Evolutionary conservation across 1,140 invertebrate species (phyloP), one percentile per base, ranked within the genome.

Genomic region (Macrotrachela quadricornifera): DNA sequence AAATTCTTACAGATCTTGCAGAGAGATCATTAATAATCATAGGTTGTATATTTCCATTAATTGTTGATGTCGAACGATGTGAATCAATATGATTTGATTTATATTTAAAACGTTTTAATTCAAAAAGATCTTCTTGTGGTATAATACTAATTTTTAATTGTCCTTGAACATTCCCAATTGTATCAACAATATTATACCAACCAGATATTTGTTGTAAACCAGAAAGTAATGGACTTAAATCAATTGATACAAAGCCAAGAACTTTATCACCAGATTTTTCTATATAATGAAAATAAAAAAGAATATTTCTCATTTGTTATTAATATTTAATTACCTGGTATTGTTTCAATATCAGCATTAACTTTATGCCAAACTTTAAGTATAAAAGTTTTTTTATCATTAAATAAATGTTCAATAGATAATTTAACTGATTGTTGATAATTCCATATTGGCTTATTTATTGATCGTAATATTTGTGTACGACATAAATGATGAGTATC

Each of bases 111-210:
- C 21, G 21, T 44, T 44, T 44, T n/a, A 44, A 17, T 15, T 2
- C 2, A n/a, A 44, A 15, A 15, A 53, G 37, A 53, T 48, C 38
- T 40, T 53, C 51, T 42, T 53, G 51, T 11, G 51, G 51, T 10
- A 53, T n/a, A 47, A 53, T 42, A 14, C 53, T 55, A 18, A 68
- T 64, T 61, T 68, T 69, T n/a, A 70, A 64, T 53, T 70, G 68
- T 15, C 68, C 68, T 56, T 63, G 62, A 48, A 64, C 63, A 47
- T 63, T 62, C 0, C 68, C 67, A 56, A 58, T 64, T 57, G 68
- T 65, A 58, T 69, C 65, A 46, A 65, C 61, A 45, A 70, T 67
- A 58, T 70, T 69, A 57, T 70, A 70, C 66, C 68, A 70, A 46
- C 68, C 68, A 61, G 61, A 64, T 39, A 70, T 62, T 56, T 64